Percentiles rank a stretch among this genome's conserved stretches.
Evolutionary conservation across 2,797 vertebrate species (phyloP).

Genomic region (Gouania willdenowi): DNA sequence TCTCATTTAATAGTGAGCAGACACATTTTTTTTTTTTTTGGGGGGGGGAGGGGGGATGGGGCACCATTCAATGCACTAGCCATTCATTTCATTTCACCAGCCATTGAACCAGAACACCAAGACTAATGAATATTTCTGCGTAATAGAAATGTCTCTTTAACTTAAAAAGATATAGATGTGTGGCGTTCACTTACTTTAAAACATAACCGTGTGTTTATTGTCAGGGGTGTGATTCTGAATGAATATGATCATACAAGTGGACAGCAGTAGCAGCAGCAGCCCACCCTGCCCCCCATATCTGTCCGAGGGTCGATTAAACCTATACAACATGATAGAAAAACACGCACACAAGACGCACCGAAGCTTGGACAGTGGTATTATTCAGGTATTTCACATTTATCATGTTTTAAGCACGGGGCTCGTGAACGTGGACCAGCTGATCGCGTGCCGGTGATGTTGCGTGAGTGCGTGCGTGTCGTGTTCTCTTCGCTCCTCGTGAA

Average conservation of each 20-base stretch:
- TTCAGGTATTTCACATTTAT: neutral
- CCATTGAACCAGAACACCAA: conserved; percentile 26
- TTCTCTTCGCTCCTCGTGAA: neutral
- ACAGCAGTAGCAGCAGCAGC: too few relatives aligned
- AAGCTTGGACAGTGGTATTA: too few relatives aligned
- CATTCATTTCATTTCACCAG: conserved; percentile 25
- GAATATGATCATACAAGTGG: conserved; percentile 1
- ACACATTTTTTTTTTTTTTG: too few relatives aligned
- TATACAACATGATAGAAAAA: too few relatives aligned
- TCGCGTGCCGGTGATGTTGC: neutral
- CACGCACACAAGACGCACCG: too few relatives aligned
- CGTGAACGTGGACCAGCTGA: conserved; percentile 4
- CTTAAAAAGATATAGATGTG: too few relatives aligned
- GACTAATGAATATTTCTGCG: conserved; percentile 22
- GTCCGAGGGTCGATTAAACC: neutral
- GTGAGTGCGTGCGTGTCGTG: neutral
- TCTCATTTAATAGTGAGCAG: conserved; percentile 13
- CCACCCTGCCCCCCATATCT: neutral
- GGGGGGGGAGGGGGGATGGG: conserved; percentile 63
- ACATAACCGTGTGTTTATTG: too few relatives aligned
- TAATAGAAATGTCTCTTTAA: conserved; percentile 13
- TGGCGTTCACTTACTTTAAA: too few relatives aligned
- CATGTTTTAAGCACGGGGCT: conserved; percentile 4
- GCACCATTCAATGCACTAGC: conserved; percentile 28
- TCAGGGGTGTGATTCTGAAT: neutral